Percentiles rank a stretch among this genome's conserved stretches.
These are phyloP conservation scores for Drosophila percnosoma DNA, from an alignment of 2,888 invertebrate species.

Conservation along the genomic window DNA sequence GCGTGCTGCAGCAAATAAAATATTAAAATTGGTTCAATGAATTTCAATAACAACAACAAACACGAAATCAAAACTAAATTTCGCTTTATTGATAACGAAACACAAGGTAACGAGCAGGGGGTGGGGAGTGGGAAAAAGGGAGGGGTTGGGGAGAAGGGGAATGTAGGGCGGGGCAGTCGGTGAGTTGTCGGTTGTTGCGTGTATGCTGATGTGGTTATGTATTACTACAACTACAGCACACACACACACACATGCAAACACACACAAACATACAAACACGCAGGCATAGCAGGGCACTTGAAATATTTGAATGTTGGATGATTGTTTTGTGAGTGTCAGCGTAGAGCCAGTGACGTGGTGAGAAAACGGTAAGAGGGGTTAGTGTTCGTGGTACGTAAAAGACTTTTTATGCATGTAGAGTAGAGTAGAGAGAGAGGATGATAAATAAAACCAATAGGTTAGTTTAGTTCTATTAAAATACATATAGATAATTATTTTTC, in stretches of 20 bases:
- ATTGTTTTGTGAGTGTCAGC: slow-evolving; percentile 20
- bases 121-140: not conserved
- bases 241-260: not conserved
- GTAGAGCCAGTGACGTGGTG: slow-evolving; percentile 10
- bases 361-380: not conserved
- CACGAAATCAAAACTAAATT: slow-evolving; percentile 82
- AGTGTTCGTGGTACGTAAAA: not conserved
- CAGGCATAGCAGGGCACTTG: slow-evolving; percentile 32
- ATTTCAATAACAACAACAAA: slow-evolving; percentile 81
- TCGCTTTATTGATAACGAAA: slow-evolving; percentile 81
- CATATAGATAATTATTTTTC: not conserved
- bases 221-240: slow-evolving; percentile 7
- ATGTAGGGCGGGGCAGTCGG: not conserved
- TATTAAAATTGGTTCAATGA: slow-evolving; percentile 82
- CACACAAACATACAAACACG: not conserved
- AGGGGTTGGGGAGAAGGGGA: not conserved
- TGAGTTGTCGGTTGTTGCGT: slow-evolving; percentile 33
- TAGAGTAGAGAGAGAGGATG: no score
- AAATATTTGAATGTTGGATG: slow-evolving; percentile 48
- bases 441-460: not conserved
- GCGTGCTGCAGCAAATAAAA: slow-evolving; percentile 76
- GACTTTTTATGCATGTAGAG: not conserved
- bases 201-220: slow-evolving; percentile 64
- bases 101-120: slow-evolving; percentile 58
- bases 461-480: not conserved